Evolutionary conservation across 2,797 vertebrate genomes (phyloP), one percentile per base, ranked within the genome.

Genomic region (Alauda arvensis): DNA sequence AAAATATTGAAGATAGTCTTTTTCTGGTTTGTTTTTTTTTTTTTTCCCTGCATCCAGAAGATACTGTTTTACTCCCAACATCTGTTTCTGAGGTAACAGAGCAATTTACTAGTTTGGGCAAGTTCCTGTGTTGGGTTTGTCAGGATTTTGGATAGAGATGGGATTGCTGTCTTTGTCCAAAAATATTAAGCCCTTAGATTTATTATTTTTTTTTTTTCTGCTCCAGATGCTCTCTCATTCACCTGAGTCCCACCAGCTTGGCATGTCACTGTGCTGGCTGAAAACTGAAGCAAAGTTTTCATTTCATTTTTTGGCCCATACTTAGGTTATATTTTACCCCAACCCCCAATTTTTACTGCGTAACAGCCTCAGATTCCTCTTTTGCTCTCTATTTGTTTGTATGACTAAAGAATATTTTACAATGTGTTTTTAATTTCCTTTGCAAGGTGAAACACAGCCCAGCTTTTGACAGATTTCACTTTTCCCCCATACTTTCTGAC

Each of bases 381-480:
- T 76, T 82, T 46, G 15, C 33, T 68, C 23, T 83, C 24, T 79
- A 8, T 81, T 83, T 85, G 29, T 87, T 92, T 93, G 42, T 87
- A 67, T 76, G 67, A 45, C 42, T 85, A 43, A 83, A 83, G 74
- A 90, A 66, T 37, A 39, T 89, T 94, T 93, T 90, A 93, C 89
- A 89, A 63, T 0, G 25, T 92, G 89, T 72, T 92, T 91, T 90
- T 94, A 70, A 94, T 95, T 95, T 95, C 93, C 89, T 90, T 74
- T 91, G 53, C 67, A 83, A 78, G 49, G 67, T 87, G n/a, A 72
- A 90, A 83, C 55, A 59, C 17, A 71, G 40, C 9, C 20, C 43
- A 66, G 48, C 12, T 56, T 85, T 76, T 89, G 74, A 53, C 90
- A 94, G 56, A 46, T 83, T 74, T 87, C 67, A 49, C 25, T 84